phyloP scores from a whole-genome alignment of 1,140 invertebrate species.

The Plodia interpunctella region DNA sequence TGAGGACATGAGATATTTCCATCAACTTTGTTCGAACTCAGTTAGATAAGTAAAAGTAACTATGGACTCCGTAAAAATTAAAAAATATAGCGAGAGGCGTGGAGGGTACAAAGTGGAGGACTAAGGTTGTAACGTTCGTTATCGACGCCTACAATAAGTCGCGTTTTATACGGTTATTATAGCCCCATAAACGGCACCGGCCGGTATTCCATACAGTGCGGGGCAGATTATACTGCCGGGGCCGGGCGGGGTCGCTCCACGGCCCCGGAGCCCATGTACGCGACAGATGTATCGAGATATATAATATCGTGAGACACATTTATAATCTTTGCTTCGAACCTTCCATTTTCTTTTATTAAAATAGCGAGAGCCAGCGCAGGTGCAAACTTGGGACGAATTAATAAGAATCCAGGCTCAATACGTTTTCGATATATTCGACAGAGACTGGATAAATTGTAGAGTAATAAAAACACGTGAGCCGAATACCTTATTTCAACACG shows the following conservation, averaged over 20 bases:
- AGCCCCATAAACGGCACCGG: conserved; percentile 72
- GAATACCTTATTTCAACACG: no score
- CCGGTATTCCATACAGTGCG: conserved; percentile 72
- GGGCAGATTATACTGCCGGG: conserved; percentile 63
- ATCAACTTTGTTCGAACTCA: conserved; percentile 13
- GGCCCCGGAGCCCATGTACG: conserved; percentile 60
- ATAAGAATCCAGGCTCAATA: conserved; percentile 26
- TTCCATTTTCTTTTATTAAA: conserved; percentile 67
- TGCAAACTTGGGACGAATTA: conserved; percentile 41
- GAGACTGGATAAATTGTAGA: no score
- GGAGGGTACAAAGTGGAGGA: conserved; percentile 41
- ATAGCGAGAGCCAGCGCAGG: conserved; percentile 48
- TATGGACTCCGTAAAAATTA: conserved; percentile 16
- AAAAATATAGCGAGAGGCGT: conserved; percentile 25
- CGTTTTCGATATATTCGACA: conserved; percentile 10
- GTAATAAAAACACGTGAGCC: no score
- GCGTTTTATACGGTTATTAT: conserved; percentile 77
- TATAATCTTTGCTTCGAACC: conserved; percentile 68
- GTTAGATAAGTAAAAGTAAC: conserved; percentile 23
- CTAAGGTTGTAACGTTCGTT: conserved; percentile 64
- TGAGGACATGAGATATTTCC: background rate
- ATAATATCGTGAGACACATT: conserved; percentile 73
- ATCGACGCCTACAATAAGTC: conserved; percentile 75
- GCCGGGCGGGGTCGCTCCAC: conserved; percentile 26
- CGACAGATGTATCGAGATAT: conserved; percentile 73